Conservation (phyloP, 2,888 invertebrate species). For the Cheilosia urbana region DNA sequence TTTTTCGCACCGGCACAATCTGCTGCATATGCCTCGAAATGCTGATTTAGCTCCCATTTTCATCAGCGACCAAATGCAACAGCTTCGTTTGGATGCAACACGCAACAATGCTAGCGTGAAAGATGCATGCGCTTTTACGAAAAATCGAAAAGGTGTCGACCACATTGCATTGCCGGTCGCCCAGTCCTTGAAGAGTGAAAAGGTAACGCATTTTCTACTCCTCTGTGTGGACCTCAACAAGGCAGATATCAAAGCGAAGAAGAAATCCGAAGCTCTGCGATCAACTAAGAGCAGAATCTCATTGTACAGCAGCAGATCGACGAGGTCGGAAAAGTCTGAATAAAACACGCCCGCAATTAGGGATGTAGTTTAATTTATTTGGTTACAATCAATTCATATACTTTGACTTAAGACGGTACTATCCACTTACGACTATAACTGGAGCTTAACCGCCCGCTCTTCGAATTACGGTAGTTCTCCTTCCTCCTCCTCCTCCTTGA, state of each 20-base stretch:
- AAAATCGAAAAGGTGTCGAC: conserved; percentile 80
- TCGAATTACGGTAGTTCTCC: too few species aligned
- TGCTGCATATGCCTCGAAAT: too few species aligned
- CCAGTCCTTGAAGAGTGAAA: not conserved
- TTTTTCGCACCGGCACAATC: too few species aligned
- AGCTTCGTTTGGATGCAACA: conserved; percentile 80
- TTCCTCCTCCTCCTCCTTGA: too few species aligned
- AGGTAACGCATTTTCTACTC: not conserved
- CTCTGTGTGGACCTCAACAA: not conserved
- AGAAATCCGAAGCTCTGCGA: not conserved
- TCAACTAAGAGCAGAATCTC: not conserved
- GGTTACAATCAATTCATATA: too few species aligned
- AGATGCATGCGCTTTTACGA: conserved; percentile 79
- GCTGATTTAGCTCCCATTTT: too few species aligned
- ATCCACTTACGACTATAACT: too few species aligned
- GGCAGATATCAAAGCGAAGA: not conserved
- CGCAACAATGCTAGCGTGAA: conserved; percentile 78
- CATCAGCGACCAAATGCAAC: conserved; percentile 77
- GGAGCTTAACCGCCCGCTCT: too few species aligned
- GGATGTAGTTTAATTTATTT: not conserved
- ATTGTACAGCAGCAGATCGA: not conserved
- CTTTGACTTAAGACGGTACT: too few species aligned
- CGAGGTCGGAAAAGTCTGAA: not conserved
- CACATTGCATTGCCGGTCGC: conserved; percentile 77
- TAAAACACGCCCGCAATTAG: not conserved